Evolutionary conservation across 1,140 invertebrate genomes (phyloP).

Genomic region (Sinella curviseta): DNA sequence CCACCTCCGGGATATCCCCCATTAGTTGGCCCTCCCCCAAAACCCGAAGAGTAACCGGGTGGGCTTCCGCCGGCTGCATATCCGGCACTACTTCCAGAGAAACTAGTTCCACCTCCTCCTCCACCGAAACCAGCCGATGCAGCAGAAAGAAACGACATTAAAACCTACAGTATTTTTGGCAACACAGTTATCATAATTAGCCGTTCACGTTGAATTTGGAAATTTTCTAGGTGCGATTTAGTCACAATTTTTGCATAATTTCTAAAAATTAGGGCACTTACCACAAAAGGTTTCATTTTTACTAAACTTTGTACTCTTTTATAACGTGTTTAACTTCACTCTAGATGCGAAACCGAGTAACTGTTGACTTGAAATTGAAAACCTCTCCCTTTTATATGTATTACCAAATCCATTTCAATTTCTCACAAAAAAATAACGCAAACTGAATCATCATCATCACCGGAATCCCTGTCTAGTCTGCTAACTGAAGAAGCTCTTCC

Average conservation of each 20-base stretch:
- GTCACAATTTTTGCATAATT: too few relatives aligned
- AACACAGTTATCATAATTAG: too few relatives aligned
- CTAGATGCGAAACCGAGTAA: too few relatives aligned
- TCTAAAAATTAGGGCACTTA: background rate
- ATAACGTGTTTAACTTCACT: background rate
- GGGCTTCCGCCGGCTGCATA: too few relatives aligned
- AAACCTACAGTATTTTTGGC: too few relatives aligned
- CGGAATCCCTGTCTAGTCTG: too few relatives aligned
- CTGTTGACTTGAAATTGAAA: background rate
- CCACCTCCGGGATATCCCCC: background rate
- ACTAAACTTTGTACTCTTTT: background rate
- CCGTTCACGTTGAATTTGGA: too few relatives aligned
- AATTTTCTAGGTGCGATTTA: too few relatives aligned
- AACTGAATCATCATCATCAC: background rate
- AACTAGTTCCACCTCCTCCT: background rate
- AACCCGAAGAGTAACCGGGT: too few relatives aligned
- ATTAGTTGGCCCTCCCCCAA: background rate
- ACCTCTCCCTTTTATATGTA: background rate
- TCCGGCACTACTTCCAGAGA: background rate
- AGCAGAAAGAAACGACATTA: conserved; percentile 15
- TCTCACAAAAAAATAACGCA: background rate
- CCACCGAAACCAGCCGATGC: conserved; percentile 10
- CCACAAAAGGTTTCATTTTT: conserved; percentile 12
- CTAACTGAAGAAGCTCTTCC: background rate
- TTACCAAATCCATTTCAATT: background rate